Percentiles rank a stretch among this genome's conserved stretches.
phyloP scores from a whole-genome alignment of 2,113 vertebrate genomes.

The Riparia riparia region DNA sequence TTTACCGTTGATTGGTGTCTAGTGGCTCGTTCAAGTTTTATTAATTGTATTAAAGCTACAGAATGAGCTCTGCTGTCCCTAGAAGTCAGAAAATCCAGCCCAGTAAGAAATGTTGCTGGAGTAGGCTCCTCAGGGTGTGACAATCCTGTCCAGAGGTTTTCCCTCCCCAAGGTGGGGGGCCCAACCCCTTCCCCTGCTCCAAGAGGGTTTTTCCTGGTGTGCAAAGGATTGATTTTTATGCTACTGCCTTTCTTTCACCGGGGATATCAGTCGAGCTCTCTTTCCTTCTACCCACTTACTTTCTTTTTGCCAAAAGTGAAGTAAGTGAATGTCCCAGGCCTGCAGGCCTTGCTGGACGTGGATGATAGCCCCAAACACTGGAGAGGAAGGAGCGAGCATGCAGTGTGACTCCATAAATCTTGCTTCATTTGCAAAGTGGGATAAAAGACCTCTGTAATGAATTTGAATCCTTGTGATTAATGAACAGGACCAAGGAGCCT shows the following conservation, averaged over 20 bases:
- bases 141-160: background rate
- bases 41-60: slow-evolving; percentile 47
- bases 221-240: background rate
- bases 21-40: slow-evolving; percentile 47
- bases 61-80: background rate
- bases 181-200: background rate
- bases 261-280: background rate
- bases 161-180: background rate
- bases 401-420: background rate
- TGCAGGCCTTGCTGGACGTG: background rate
- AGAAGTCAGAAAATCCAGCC: background rate
- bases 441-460: background rate
- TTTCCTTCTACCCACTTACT: background rate
- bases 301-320: background rate
- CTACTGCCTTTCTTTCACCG: slow-evolving; percentile 8
- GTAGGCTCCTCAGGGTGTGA: background rate
- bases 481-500: background rate
- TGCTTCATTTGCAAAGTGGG: background rate
- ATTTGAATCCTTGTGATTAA: background rate
- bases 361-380: background rate
- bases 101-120: background rate
- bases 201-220: background rate
- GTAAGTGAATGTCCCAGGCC: background rate
- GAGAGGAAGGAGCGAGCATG: rapidly evolving
- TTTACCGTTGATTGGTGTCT: slow-evolving; percentile 37